Percentiles rank a stretch among this genome's conserved stretches.
Evolutionary conservation across 2,797 vertebrate species (phyloP).

Genomic region (Iguana delicatissima): DNA sequence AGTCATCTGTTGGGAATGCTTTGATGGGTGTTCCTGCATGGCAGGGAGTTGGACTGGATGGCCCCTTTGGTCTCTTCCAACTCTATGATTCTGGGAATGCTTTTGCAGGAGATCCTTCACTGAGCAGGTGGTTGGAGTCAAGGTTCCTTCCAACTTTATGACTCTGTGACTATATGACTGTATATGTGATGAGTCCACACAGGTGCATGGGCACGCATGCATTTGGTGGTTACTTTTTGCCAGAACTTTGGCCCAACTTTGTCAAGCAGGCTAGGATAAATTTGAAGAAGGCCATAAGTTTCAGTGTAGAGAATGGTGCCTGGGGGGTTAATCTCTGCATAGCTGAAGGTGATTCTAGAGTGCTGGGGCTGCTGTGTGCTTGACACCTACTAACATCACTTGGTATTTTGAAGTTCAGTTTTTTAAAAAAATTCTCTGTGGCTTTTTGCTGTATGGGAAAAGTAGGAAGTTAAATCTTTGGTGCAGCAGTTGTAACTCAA

Average conservation of each 20-base stretch:
- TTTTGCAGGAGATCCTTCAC: no score
- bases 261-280: neutral
- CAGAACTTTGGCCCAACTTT: neutral
- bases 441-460: neutral
- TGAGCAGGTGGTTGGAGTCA: no score
- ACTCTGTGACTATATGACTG: no score
- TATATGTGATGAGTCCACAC: no score
- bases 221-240: neutral
- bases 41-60: no score
- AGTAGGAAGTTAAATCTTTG: neutral
- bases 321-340: neutral
- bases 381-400: neutral
- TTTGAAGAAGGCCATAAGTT: neutral
- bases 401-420: neutral
- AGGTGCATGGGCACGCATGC: no score
- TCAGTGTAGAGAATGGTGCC: neutral
- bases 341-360: neutral
- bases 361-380: neutral
- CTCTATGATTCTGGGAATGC: no score
- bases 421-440: neutral
- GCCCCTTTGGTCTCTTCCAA: no score
- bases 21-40: no score
- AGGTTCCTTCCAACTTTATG: no score
- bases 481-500: neutral
- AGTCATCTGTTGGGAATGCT: no score